Conservation (phyloP, 2,888 invertebrate genomes). For the Venustoraphidia nigricollis region DNA sequence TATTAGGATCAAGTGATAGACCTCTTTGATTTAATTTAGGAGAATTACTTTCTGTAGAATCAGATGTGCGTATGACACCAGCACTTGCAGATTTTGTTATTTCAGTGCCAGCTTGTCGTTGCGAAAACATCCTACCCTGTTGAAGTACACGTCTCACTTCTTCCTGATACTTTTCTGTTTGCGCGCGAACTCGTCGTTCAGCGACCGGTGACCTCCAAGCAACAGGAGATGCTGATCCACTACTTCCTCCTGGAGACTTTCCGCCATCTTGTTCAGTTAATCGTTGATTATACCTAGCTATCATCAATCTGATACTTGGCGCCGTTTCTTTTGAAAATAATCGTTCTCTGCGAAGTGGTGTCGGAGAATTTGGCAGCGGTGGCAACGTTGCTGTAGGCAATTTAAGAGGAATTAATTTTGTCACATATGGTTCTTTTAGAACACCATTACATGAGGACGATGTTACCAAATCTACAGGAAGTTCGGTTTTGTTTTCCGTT, state of each 20-base stretch:
- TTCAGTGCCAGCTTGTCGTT: slow-evolving; percentile 28
- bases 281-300: slow-evolving; percentile 51
- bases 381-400: slow-evolving; percentile 23
- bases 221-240: slow-evolving; percentile 46
- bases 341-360: slow-evolving; percentile 32
- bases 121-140: slow-evolving; percentile 15
- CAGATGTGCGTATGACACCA: slow-evolving; percentile 16
- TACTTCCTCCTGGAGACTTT: slow-evolving; percentile 30
- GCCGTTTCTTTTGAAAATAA: slow-evolving; percentile 44
- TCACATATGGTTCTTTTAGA: too few species aligned
- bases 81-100: slow-evolving; percentile 52
- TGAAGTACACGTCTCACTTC: slow-evolving; percentile 23
- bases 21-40: not conserved
- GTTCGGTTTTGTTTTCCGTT: too few species aligned
- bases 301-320: slow-evolving; percentile 54
- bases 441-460: too few species aligned
- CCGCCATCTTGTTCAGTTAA: slow-evolving; percentile 37
- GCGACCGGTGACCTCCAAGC: slow-evolving; percentile 47
- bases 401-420: too few species aligned
- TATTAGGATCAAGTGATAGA: not conserved
- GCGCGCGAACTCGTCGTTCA: slow-evolving; percentile 39
- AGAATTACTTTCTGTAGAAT: not conserved
- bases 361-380: slow-evolving; percentile 43
- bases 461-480: too few species aligned
- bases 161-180: slow-evolving; percentile 31